Evolutionary conservation across 2,113 vertebrate genomes (phyloP).

Genomic region (Lota lota): DNA sequence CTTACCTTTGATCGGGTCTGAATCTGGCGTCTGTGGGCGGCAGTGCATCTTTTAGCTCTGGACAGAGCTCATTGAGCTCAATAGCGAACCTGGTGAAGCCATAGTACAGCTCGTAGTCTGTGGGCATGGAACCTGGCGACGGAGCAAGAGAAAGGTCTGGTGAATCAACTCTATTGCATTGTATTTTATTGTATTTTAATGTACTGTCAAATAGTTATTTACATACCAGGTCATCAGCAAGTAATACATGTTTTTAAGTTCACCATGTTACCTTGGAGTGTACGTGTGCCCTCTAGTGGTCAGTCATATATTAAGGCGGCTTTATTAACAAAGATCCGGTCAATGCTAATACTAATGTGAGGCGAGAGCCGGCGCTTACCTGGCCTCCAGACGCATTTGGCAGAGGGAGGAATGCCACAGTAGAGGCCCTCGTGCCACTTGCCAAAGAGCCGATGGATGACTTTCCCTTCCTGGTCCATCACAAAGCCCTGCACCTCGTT

Average conservation of each 20-base stretch:
- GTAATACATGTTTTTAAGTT: not conserved
- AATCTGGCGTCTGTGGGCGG: conserved; percentile 92
- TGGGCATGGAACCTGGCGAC: conserved; percentile 91
- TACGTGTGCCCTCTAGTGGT: not conserved
- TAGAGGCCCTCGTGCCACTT: conserved; percentile 98
- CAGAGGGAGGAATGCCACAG: conserved; percentile 92
- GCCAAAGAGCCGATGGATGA: conserved; percentile 93
- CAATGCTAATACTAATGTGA: too few relatives aligned
- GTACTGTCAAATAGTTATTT: too few relatives aligned
- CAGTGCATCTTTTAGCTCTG: conserved; percentile 89
- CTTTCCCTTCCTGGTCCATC: conserved; percentile 96
- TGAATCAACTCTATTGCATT: not conserved
- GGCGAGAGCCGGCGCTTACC: conserved; percentile 67
- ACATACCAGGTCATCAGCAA: not conserved
- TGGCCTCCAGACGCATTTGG: conserved; percentile 97
- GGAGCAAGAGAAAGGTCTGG: conserved; percentile 1
- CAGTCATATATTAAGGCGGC: not conserved
- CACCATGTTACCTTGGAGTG: too few relatives aligned
- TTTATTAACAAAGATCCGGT: not conserved
- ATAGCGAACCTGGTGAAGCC: conserved; percentile 97
- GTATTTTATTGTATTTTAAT: too few relatives aligned
- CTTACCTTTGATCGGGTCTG: conserved; percentile 94
- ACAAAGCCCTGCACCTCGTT: conserved; percentile 97
- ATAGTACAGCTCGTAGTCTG: conserved; percentile 95
- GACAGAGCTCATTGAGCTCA: conserved; percentile 96